A percentile compares a stretch with the other conserved stretches of the same genome.
Conservation (phyloP, 2,888 invertebrate genomes). For the Lasioglossum malachurum region DNA sequence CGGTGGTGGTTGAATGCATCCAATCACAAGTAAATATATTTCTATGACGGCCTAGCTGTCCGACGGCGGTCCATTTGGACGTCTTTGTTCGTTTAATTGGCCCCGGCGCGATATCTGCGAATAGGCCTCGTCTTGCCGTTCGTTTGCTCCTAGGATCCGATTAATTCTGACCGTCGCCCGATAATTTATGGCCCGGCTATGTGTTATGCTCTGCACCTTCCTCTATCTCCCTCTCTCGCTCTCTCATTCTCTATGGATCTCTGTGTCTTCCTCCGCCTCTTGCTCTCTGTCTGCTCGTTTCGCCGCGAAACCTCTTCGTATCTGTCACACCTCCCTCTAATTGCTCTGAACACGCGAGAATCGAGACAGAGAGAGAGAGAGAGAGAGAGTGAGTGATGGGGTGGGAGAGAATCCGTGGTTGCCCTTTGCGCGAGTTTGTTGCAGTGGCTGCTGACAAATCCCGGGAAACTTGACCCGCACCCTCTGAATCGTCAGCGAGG, state of each 20-base stretch:
- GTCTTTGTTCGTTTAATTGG: conserved; percentile 55
- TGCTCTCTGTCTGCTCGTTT: conserved; percentile 6
- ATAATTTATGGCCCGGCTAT: conserved; percentile 57
- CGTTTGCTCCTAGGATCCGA: conserved; percentile 54
- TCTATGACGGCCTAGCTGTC: conserved; percentile 14
- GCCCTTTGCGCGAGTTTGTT: conserved; percentile 16
- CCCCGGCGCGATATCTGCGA: conserved; percentile 3
- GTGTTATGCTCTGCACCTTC: conserved; percentile 42
- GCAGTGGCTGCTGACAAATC: conserved; percentile 16
- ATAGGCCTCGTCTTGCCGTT: conserved; percentile 21
- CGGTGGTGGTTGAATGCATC: conserved; percentile 25
- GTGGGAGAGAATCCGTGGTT: conserved; percentile 2
- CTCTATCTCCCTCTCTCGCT: not conserved
- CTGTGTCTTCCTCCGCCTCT: not conserved
- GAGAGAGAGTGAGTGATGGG: not conserved
- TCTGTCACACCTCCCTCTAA: conserved; percentile 54
- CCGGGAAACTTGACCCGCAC: not conserved
- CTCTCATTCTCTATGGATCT: not conserved
- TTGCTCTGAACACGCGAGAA: conserved; percentile 53
- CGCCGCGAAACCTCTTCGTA: conserved; percentile 46
- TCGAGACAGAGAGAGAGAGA: not conserved
- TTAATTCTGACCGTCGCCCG: conserved; percentile 62
- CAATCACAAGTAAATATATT: conserved; percentile 55
- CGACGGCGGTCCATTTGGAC: conserved; percentile 25
- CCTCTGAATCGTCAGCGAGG: not conserved